Evolutionary conservation across 2,888 invertebrate species (phyloP), one percentile per base, ranked within the genome.

Genomic region (Empis stercorea): DNA sequence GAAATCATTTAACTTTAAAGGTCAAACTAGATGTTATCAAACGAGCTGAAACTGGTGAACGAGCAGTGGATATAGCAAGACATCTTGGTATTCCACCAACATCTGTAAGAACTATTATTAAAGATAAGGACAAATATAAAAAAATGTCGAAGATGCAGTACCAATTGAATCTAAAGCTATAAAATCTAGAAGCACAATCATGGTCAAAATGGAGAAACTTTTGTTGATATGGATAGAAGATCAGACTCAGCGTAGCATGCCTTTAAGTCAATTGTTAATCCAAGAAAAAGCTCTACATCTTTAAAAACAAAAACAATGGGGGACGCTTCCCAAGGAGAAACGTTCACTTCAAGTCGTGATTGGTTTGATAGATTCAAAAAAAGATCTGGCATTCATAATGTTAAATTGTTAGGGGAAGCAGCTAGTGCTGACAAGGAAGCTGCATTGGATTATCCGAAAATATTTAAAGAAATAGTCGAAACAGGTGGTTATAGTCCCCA

Each of bases 91-190:
- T 44, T 36, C 44, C 37, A 37, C 14, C 36, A 4, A 44, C 44
- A 44, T n/a, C 44, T 34, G 43, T 27, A 20, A 44, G 32, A 44
- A 44, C 34, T 44, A 44, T 44, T 44, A 17, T 27, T 27, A 27
- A 27, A 27, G 23, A 27, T 27, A 27, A 27, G 23, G 23, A 27
- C 23, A 27, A 27, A 27, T 27, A 27, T 27, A 27, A 27, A 27
- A 27, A 27, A 27, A 27, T 27, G 23, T 27, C 23, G 23, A 27
- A 27, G 23, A 27, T 27, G 23, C 23, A 27, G 23, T 27, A 27
- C 23, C 23, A 27, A 27, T 27, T 27, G 23, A 7, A 27, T 27
- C 23, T 27, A 27, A 27, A 27, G 23, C 23, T 27, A 27, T 27
- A 27, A 27, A 27, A 27, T 27, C 23, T 27, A 27, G 23, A 27